Evolutionary conservation across 2,797 vertebrate species (phyloP), one percentile per base, ranked within the genome.

Genomic region (Gadopsis bispinosus): DNA sequence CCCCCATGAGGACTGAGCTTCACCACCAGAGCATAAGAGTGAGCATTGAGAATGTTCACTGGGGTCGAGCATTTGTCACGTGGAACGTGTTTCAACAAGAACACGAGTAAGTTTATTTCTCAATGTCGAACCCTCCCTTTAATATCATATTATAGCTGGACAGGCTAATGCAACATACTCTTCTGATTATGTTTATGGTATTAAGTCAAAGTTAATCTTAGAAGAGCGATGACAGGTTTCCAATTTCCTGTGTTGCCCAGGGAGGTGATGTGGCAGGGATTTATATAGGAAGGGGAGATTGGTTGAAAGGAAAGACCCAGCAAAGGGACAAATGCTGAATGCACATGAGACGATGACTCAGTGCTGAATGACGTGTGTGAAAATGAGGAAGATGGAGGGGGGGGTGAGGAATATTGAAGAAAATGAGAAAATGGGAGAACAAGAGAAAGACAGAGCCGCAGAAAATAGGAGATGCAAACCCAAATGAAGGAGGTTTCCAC

Each of bases 261-360:
- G 39, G 66, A 86, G 69, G 80, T 81, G 73, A 84, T 69, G 76
- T 70, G 69, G 75, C 73, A 83, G 48, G 75, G 83, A 77, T 88
- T 88, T 80, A 77, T 72, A 68, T 22, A 63, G 56, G 29, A 81
- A 74, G 59, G 58, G 63, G 39, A 87, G 71, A 85, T 69, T 79
- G 50, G 54, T 33, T 69, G 39, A 62, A 58, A 80, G 59, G 22
- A 75, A 51, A 50, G 47, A 51, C 22, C 51, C 41, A 55, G 10
- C 35, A 35, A 37, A 48, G 59, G 66, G 64, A 83, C 75, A 69
- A 71, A 73, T 48, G 51, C 41, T 88, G 74, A 86, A 89, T 74
- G 50, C 75, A 80, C 77, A 85, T 79, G 79, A 88, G 73, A 74
- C 69, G 77, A 83, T 84, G 85, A 84, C 55, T 91, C 76, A 75